Conservation (phyloP, 2,113 vertebrate genomes). For the Cisticola juncidis region DNA sequence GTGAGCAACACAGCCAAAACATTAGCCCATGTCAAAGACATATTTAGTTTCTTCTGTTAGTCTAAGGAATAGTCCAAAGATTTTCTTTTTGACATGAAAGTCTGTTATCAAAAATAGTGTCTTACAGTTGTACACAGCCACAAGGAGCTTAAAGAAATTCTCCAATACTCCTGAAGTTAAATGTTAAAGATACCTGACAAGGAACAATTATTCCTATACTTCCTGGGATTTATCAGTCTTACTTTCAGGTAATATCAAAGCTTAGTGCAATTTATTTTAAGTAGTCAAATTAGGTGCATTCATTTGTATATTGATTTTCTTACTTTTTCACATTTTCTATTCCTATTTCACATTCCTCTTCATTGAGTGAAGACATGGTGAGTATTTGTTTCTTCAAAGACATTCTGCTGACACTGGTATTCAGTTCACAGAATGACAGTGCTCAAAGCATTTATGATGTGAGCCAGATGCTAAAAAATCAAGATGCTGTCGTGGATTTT, state of each 20-base stretch:
- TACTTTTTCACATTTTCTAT: neutral
- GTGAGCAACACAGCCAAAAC: neutral
- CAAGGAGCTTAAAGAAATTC: neutral
- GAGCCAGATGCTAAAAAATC: neutral
- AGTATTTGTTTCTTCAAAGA: neutral
- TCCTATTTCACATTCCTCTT: neutral
- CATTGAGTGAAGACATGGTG: neutral
- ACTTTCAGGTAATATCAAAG: neutral
- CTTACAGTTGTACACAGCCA: rapidly evolving
- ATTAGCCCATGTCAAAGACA: neutral
- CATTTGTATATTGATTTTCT: neutral
- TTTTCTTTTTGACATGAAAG: neutral
- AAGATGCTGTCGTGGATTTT: neutral
- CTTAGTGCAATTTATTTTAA: neutral
- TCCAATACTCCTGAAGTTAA: neutral
- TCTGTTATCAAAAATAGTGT: neutral
- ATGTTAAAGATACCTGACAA: neutral
- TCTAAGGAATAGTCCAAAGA: neutral
- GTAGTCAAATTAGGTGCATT: neutral
- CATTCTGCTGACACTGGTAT: neutral
- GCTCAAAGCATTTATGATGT: neutral
- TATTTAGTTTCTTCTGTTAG: neutral
- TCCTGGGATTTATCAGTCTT: neutral
- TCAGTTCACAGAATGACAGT: neutral
- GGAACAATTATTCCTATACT: neutral